These are phyloP conservation scores for Monomorium pharaonis DNA, from an alignment of 1,140 invertebrate genomes.

Conservation along the genomic window DNA sequence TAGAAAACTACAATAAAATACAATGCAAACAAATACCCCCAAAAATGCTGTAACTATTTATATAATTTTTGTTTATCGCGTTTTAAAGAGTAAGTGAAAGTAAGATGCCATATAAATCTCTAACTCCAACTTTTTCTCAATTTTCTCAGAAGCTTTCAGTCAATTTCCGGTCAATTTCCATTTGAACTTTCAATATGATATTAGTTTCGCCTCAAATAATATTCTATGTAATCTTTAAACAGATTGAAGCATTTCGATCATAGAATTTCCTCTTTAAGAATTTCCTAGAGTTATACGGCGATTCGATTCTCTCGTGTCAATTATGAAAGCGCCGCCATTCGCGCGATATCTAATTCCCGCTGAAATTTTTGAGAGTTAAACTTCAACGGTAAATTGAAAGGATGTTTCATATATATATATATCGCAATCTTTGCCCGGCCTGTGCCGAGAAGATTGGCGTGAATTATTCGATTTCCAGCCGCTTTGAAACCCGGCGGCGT, in stretches of 20 bases:
- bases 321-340: not conserved
- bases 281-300: not conserved
- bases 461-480: constrained; percentile 3
- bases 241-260: not conserved
- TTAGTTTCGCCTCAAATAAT: not conserved
- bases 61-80: no score
- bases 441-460: not conserved
- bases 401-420: constrained; percentile 1
- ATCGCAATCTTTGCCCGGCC: not conserved
- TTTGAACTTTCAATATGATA: not conserved
- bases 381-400: not conserved
- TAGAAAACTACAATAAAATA: no score
- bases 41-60: no score
- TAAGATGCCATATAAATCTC: no score
- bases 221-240: not conserved
- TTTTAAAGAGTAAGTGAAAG: no score
- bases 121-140: no score
- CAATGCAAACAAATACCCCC: no score
- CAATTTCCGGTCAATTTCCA: not conserved
- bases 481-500: constrained; percentile 39
- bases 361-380: not conserved
- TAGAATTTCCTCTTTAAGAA: not conserved
- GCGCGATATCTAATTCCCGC: not conserved
- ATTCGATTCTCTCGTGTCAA: not conserved
- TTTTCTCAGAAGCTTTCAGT: no score